phyloP scores from a whole-genome alignment of 2,888 invertebrate genomes.

The Drosophila stalkeri region DNA sequence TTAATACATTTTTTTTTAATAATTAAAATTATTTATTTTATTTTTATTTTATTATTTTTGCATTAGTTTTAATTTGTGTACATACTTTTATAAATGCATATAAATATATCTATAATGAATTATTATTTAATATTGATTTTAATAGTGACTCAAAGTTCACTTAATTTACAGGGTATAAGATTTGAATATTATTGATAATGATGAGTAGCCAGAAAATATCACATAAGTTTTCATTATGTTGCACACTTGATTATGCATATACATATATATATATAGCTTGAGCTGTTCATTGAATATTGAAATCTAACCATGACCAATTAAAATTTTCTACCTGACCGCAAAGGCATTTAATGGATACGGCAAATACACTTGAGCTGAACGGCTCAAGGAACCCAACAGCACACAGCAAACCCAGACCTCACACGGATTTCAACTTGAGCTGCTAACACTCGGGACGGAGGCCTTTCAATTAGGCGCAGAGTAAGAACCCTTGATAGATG shows the following conservation, averaged over 20 bases:
- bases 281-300: slow-evolving; percentile 30
- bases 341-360: slow-evolving; percentile 9
- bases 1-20: too few relatives aligned
- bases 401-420: slow-evolving; percentile 27
- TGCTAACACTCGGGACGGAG: not conserved
- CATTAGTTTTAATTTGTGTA: too few relatives aligned
- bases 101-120: too few relatives aligned
- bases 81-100: too few relatives aligned
- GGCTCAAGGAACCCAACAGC: slow-evolving; percentile 29
- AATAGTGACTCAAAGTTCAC: not conserved
- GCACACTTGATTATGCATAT: slow-evolving; percentile 44
- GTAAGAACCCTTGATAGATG: slow-evolving; percentile 44
- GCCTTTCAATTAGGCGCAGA: slow-evolving; percentile 46
- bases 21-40: too few relatives aligned
- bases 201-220: slow-evolving; percentile 70
- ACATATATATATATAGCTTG: slow-evolving; percentile 4
- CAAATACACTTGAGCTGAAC: slow-evolving; percentile 33
- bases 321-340: slow-evolving; percentile 68
- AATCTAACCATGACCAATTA: slow-evolving; percentile 66
- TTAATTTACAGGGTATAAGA: slow-evolving; percentile 7
- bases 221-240: slow-evolving; percentile 59
- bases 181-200: slow-evolving; percentile 40
- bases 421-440: slow-evolving; percentile 30
- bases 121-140: too few relatives aligned
- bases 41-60: too few relatives aligned